phyloP scores from a whole-genome alignment of 2,113 vertebrate species.

The Narcine bancroftii region DNA sequence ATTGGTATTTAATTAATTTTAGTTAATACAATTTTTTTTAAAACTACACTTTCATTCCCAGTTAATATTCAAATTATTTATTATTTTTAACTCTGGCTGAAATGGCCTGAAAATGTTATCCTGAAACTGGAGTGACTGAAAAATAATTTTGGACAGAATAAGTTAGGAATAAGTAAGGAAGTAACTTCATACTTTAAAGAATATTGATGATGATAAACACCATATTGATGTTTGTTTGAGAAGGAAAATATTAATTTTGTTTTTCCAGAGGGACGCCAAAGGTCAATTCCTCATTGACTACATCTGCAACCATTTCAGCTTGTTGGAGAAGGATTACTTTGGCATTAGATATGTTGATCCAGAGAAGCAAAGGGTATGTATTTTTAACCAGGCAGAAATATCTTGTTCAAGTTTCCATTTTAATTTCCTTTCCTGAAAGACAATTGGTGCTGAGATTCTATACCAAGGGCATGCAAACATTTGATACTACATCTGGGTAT shows the following conservation, averaged over 20 bases:
- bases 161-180: neutral
- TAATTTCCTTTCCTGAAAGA: neutral
- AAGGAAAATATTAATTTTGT: constrained; percentile 40
- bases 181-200: neutral
- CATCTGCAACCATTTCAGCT: constrained; percentile 94
- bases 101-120: neutral
- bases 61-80: neutral
- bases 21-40: neutral
- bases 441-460: neutral
- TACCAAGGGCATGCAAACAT: neutral
- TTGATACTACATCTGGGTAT: neutral
- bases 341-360: constrained; percentile 95
- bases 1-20: neutral
- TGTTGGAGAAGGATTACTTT: constrained; percentile 96
- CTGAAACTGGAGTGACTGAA: neutral
- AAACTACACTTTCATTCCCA: neutral
- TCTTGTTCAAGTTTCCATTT: neutral
- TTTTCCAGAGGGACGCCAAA: constrained; percentile 87
- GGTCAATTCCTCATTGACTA: constrained; percentile 93
- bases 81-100: neutral
- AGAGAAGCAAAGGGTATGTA: constrained; percentile 89
- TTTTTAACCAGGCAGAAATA: neutral
- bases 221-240: neutral
- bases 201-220: neutral
- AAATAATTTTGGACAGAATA: neutral